Base-by-base conservation (phyloP, 2,113 vertebrate species). In the Amphiprion ocellaris region DNA sequence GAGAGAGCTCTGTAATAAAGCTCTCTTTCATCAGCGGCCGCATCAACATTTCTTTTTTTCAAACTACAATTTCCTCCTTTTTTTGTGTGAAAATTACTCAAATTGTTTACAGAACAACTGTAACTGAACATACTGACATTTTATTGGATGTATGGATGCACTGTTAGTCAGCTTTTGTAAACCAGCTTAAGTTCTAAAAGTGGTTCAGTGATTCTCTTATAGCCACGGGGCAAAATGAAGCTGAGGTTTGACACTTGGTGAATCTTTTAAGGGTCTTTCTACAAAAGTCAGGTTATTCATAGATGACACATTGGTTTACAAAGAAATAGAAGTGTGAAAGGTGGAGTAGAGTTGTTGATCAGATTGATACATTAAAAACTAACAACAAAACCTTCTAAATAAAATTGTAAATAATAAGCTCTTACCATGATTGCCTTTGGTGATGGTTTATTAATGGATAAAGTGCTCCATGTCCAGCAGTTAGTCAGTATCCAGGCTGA, bases 381-480 rank as follows among this genome's bases (percentile, higher is more conserved):
- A 21, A 46, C 9, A 49, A 16, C 19, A 30, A 69, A 53, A 1
- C 24, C 0, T 41, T 23, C 5, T 10, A 63, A 26, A 47, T 24
- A 64, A 17, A 1, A 75, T 0, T 3, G 8, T 30, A 61, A 68
- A 68, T 10, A 21, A 41, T 6, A 41, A 26, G n/a, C 11, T 65
- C 92, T 89, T 88, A 94, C 93, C 93, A 93, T 94, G 5, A 79
- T 77, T 84, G 65, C 26, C 47, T 54, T 79, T 39, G 37, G 64
- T 54, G 66, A n/a, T 30, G 64, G 11, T 66, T 84, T 64, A 67
- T 10, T 30, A 67, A 30, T 52, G 26, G 21, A 16, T 59, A 60
- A 76, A 77, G 19, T 17, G 47, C 23, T 75, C 67, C 92, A 93
- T 92, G 62, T 82, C 73, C 53, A 54, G 64, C 44, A 46, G 55